Evolutionary conservation across 2,797 vertebrate genomes (phyloP).

Genomic region (Sylvia borin): DNA sequence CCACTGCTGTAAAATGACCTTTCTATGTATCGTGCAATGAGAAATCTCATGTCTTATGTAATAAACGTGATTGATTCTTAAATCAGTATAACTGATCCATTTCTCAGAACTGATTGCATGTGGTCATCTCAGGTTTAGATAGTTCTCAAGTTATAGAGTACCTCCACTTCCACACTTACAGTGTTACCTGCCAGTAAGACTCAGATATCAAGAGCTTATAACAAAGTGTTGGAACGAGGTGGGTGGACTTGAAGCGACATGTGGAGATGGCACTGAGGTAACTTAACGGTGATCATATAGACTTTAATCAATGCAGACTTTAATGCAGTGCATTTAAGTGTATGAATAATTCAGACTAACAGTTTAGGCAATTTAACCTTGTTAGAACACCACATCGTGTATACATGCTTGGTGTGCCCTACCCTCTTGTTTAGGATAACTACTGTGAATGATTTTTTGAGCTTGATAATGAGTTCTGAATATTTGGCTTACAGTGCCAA

Average conservation of each 20-base stretch:
- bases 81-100: neutral
- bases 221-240: neutral
- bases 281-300: neutral
- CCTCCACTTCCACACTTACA: neutral
- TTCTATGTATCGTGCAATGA: neutral
- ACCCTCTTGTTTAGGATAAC: neutral
- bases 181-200: neutral
- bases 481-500: neutral
- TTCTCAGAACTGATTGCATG: neutral
- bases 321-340: neutral
- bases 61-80: neutral
- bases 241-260: rapidly evolving
- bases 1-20: neutral
- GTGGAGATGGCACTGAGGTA: neutral
- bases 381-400: neutral
- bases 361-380: neutral
- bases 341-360: neutral
- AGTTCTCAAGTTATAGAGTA: neutral
- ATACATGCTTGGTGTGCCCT: neutral
- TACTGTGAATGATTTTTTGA: neutral
- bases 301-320: neutral
- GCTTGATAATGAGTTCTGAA: neutral
- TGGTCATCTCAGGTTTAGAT: neutral
- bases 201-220: neutral
- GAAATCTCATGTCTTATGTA: neutral